Conservation (phyloP, 1,140 invertebrate species). For the Yoshiicerus persimilis region DNA sequence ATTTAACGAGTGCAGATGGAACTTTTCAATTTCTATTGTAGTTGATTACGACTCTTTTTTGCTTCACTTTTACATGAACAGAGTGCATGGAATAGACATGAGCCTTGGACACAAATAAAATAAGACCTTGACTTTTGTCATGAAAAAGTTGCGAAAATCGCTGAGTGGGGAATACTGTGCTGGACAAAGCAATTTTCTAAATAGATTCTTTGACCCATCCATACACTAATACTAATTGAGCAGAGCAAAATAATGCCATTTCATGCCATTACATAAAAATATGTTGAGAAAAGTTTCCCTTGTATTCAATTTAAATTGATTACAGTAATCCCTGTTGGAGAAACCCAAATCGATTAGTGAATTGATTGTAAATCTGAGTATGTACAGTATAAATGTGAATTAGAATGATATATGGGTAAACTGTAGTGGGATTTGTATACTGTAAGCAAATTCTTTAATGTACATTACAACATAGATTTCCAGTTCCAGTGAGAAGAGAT, state of each 20-base stretch:
- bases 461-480: background rate
- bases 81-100: too few relatives aligned
- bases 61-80: too few relatives aligned
- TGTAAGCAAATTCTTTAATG: background rate
- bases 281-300: too few relatives aligned
- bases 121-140: background rate
- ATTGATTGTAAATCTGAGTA: background rate
- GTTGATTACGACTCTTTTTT: background rate
- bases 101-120: background rate
- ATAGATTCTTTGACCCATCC: background rate
- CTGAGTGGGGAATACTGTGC: background rate
- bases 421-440: background rate
- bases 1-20: too few relatives aligned
- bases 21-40: background rate
- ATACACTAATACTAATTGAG: background rate
- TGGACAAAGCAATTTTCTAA: background rate
- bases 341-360: background rate
- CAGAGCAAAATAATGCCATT: too few relatives aligned
- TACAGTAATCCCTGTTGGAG: background rate
- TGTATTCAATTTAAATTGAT: background rate
- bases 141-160: background rate
- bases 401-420: background rate
- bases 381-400: background rate
- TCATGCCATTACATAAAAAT: too few relatives aligned
- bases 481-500: background rate